Evolutionary conservation across 2,113 vertebrate genomes (phyloP), one percentile per base, ranked within the genome.

Genomic region (Mastomys coucha): DNA sequence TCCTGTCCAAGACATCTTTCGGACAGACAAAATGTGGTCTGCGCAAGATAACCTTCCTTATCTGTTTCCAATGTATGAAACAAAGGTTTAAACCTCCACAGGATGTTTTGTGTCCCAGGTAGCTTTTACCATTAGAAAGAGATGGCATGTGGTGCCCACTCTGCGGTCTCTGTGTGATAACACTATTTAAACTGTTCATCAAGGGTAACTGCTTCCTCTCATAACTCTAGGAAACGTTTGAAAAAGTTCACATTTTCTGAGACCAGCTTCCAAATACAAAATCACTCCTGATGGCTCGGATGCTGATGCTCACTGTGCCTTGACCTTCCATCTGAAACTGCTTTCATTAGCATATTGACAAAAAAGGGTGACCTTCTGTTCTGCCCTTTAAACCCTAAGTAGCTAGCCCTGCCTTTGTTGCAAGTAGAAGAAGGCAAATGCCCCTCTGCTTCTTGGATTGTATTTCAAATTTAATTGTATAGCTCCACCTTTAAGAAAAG

Each of bases 271-370:
- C 88, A 78, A 93, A 17, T 67, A 33, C 13, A 39, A 58, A 94
- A 89, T 92, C 3, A 84, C 82, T 90, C 53, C 63, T 65, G 65
- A 95, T 70, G 76, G 33, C 51, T 45, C 33, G 42, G 20, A 20
- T 81, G 73, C 49, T 69, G 22, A 75, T n/a, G n/a, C 45, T 51
- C 53, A 33, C 95, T 73, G 89, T 80, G 73, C 39, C 3, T 13
- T 88, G 45, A 22, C 78, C 13, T 93, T 97, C 86, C 77, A 31
- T 28, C 45, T 1, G 16, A 91, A 91, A 51, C 81, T 90, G 56
- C n/a, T 94, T 93, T 90, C 33, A 95, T 97, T 84, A 97, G 93
- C 93, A 96, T 93, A 96, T 89, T 95, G 90, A 92, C 92, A 91
- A 96, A 97, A 97, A 92, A 6, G 0, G 33, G 42, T 73, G n/a